A percentile compares a stretch with the other conserved stretches of the same genome.
phyloP scores from a whole-genome alignment of 23 tunicate genomes.

The Ciona savignyi region DNA sequence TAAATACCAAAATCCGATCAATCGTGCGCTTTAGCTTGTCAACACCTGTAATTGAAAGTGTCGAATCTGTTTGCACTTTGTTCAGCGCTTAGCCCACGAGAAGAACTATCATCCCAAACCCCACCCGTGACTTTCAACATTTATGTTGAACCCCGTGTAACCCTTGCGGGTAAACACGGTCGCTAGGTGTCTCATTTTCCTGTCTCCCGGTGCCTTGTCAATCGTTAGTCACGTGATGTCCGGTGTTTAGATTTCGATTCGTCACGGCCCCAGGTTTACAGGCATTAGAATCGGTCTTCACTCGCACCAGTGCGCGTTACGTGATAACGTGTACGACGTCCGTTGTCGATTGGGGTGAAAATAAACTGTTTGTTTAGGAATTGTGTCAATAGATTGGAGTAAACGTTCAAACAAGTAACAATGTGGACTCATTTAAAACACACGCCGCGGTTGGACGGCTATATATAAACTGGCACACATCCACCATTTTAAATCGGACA shows the following conservation, averaged over 20 bases:
- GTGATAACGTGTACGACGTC: not conserved
- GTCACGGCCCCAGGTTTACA: not conserved
- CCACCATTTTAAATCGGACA: too few species aligned
- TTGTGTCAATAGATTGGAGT: not conserved
- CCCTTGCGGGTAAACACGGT: too few species aligned
- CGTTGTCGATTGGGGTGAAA: not conserved
- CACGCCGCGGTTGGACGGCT: not conserved
- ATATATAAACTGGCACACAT: not conserved
- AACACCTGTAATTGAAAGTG: not conserved
- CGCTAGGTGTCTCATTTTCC: too few species aligned
- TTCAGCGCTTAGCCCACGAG: not conserved
- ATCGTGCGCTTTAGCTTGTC: not conserved
- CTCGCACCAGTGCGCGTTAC: not conserved
- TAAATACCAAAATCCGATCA: too few species aligned
- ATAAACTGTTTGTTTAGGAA: not conserved
- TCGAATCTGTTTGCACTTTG: not conserved
- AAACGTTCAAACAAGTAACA: constrained; percentile 1
- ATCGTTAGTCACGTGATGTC: not conserved
- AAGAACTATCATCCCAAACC: too few species aligned
- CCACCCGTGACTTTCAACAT: too few species aligned
- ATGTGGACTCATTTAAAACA: not conserved
- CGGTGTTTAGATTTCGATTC: not conserved
- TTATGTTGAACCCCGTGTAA: too few species aligned
- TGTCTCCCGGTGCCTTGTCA: too few species aligned
- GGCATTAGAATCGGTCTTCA: not conserved